Conservation (phyloP, 2,888 invertebrate genomes). For the Caenorhabditis angaria region DNA sequence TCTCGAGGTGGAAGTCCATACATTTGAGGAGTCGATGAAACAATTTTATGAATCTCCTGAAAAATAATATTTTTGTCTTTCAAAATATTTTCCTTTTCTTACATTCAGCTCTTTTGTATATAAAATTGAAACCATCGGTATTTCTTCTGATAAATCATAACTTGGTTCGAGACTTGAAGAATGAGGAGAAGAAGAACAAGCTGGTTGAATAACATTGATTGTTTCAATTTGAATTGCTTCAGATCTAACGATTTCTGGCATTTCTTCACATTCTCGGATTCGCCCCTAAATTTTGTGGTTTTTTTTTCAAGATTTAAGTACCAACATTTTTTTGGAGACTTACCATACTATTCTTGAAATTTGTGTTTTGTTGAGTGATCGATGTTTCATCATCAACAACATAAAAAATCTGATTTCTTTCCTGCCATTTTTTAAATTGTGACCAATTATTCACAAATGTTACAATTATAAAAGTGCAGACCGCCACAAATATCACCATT, state of each 20-base stretch:
- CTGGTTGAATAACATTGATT: not conserved
- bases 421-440: slow-evolving; percentile 38
- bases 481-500: slow-evolving; percentile 33
- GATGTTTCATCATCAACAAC: slow-evolving; percentile 50
- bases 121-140: not conserved
- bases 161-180: too few species aligned
- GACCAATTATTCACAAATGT: slow-evolving; percentile 14
- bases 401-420: slow-evolving; percentile 34
- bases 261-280: not conserved
- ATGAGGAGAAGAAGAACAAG: not conserved
- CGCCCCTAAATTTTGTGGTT: not conserved
- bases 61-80: not conserved
- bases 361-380: slow-evolving; percentile 35
- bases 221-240: not conserved
- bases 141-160: not conserved
- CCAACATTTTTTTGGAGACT: not conserved
- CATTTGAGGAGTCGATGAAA: not conserved
- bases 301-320: not conserved
- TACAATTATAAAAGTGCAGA: slow-evolving; percentile 16
- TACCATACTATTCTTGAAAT: too few species aligned
- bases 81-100: not conserved
- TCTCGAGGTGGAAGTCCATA: not conserved
- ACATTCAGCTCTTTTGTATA: not conserved
- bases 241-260: not conserved
- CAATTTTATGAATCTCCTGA: not conserved